phyloP scores from a whole-genome alignment of 2,888 invertebrate species.

The Clepsis dumicolana region DNA sequence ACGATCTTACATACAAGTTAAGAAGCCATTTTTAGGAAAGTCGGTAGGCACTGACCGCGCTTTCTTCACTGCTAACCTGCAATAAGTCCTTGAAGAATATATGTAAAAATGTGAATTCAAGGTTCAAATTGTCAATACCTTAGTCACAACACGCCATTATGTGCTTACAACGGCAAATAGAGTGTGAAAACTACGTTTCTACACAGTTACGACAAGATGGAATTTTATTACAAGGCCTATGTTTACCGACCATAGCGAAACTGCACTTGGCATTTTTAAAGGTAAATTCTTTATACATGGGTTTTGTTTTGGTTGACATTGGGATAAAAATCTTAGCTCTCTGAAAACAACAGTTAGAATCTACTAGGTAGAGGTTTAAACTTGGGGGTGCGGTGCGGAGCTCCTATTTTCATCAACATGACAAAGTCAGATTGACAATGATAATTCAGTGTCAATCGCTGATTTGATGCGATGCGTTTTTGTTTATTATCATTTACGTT shows the following conservation, averaged over 20 bases:
- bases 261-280: constrained; percentile 14
- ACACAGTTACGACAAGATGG: constrained; percentile 53
- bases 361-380: no score
- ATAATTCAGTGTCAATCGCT: no score
- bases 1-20: no score
- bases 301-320: background rate
- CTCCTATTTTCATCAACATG: no score
- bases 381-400: no score
- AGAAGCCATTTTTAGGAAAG: no score
- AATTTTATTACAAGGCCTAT: constrained; percentile 45
- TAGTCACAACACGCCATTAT: constrained; percentile 29
- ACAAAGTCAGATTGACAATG: no score
- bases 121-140: constrained; percentile 34
- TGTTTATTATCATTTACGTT: no score
- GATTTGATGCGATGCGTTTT: no score
- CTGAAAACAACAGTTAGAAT: no score
- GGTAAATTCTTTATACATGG: background rate
- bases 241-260: constrained; percentile 42
- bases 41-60: no score
- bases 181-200: constrained; percentile 66
- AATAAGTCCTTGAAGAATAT: background rate
- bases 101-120: constrained; percentile 9
- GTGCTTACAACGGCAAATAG: constrained; percentile 64
- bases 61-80: background rate
- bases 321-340: background rate